Evolutionary conservation across 2,888 invertebrate species (phyloP).

Genomic region (Aethes cnicana): DNA sequence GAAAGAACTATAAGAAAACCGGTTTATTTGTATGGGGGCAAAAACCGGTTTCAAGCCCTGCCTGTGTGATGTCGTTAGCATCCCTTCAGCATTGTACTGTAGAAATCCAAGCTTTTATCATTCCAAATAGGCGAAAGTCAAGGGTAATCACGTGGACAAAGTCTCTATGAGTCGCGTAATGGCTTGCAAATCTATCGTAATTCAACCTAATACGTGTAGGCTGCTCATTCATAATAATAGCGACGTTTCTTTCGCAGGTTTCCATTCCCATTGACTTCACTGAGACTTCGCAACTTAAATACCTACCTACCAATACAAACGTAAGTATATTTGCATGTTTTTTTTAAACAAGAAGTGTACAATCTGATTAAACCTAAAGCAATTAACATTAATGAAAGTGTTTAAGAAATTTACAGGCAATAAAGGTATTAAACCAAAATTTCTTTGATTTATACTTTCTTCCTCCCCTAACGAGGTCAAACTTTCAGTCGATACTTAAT

Average conservation of each 20-base stretch:
- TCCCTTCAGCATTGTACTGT: neutral
- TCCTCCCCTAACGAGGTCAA: neutral
- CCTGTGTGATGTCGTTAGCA: neutral
- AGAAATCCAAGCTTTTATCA: neutral
- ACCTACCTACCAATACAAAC: neutral
- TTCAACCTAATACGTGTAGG: slow-evolving; percentile 9
- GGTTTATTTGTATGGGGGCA: no score
- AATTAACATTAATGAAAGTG: neutral
- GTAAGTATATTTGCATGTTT: slow-evolving; percentile 10
- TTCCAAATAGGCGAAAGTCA: slow-evolving; percentile 26
- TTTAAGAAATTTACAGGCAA: neutral
- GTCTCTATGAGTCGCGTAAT: slow-evolving; percentile 26
- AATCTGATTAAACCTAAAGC: neutral
- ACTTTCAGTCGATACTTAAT: slow-evolving; percentile 7
- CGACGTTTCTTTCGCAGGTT: slow-evolving; percentile 23
- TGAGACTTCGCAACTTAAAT: neutral
- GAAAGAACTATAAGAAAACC: no score
- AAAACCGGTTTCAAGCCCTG: no score
- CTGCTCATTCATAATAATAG: slow-evolving; percentile 7
- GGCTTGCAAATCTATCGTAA: slow-evolving; percentile 24
- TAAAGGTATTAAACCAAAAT: slow-evolving; percentile 4
- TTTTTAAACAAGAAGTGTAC: neutral
- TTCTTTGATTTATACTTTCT: slow-evolving; percentile 21
- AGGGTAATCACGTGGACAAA: slow-evolving; percentile 22
- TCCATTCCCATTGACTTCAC: slow-evolving; percentile 4